Conservation (phyloP, 2,113 vertebrate genomes). For the Polypterus senegalus region DNA sequence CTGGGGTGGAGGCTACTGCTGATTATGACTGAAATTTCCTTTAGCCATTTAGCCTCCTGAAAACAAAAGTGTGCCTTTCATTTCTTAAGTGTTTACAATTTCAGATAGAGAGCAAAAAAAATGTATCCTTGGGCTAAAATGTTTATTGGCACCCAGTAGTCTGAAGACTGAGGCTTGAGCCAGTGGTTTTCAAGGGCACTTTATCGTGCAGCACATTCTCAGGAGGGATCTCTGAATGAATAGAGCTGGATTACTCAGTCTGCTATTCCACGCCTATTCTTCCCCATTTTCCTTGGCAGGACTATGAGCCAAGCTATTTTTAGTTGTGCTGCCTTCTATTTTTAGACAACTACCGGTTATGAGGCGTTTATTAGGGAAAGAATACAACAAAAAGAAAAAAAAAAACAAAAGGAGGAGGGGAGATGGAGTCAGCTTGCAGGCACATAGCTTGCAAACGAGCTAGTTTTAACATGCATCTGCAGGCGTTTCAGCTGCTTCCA, state of each 20-base stretch:
- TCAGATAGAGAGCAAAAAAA: constrained; percentile 36
- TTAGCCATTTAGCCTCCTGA: constrained; percentile 2
- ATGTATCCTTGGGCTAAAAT: constrained; percentile 67
- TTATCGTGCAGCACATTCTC: constrained; percentile 54
- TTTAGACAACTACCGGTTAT: constrained; percentile 86
- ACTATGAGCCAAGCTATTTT: constrained; percentile 79
- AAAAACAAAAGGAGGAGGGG: constrained; percentile 33
- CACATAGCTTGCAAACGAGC: constrained; percentile 51
- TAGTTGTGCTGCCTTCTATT: constrained; percentile 81
- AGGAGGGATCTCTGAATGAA: constrained; percentile 71
- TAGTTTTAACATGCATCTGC: constrained; percentile 60
- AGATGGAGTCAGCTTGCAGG: constrained; percentile 40
- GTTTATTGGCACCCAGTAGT: constrained; percentile 72
- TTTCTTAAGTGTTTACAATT: constrained; percentile 53
- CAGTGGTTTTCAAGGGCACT: constrained; percentile 66
- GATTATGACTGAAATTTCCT: constrained; percentile 4
- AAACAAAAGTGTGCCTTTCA: constrained; percentile 57
- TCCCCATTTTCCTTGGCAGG: constrained; percentile 84
- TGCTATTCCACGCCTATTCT: constrained; percentile 80
- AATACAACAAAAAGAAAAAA: constrained; percentile 39
- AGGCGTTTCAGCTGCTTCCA: constrained; percentile 68
- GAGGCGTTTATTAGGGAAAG: constrained; percentile 75
- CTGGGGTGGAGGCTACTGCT: background rate
- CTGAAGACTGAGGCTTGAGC: constrained; percentile 63
- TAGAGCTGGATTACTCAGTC: constrained; percentile 67